These are phyloP conservation scores for Galerucella pusilla DNA, from an alignment of 2,888 invertebrate genomes.

Conservation along the genomic window DNA sequence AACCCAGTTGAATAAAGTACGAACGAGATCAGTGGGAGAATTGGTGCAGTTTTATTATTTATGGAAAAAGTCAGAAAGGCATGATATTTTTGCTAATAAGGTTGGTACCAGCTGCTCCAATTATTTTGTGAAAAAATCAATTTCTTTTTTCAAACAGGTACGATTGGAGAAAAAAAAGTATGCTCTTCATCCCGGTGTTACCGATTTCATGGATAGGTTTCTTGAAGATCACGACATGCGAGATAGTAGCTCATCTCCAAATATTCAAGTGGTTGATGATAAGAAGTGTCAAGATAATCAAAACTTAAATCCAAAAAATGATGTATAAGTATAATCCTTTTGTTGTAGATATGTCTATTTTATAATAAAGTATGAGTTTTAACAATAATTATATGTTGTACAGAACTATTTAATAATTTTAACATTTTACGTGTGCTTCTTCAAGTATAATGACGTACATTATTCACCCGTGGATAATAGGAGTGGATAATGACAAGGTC, in stretches of 20 bases:
- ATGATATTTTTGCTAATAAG: slow-evolving; percentile 92
- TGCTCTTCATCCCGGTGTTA: slow-evolving; percentile 90
- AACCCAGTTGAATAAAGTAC: slow-evolving; percentile 88
- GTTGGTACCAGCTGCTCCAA: slow-evolving; percentile 52
- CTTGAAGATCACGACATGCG: slow-evolving; percentile 85
- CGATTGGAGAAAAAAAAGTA: slow-evolving; percentile 93
- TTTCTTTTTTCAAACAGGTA: slow-evolving; percentile 54
- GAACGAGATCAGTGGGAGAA: slow-evolving; percentile 95
- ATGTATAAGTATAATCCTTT: neutral
- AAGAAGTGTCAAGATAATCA: slow-evolving; percentile 37
- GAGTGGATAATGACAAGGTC: too few species aligned
- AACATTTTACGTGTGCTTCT: too few species aligned
- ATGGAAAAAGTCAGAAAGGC: slow-evolving; percentile 99
- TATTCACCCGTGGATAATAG: too few species aligned
- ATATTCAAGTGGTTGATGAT: slow-evolving; percentile 40
- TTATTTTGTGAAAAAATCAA: neutral
- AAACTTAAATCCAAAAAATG: slow-evolving; percentile 29
- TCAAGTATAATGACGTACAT: too few species aligned
- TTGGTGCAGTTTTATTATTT: slow-evolving; percentile 95
- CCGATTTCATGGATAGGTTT: slow-evolving; percentile 95
- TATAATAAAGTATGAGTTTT: neutral
- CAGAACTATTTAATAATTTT: too few species aligned
- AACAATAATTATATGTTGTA: neutral
- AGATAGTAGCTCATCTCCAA: slow-evolving; percentile 79
- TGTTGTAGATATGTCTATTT: slow-evolving; percentile 25